These are phyloP conservation scores for Rhopalosiphum maidis DNA, from an alignment of 1,140 invertebrate genomes.

Conservation along the genomic window DNA sequence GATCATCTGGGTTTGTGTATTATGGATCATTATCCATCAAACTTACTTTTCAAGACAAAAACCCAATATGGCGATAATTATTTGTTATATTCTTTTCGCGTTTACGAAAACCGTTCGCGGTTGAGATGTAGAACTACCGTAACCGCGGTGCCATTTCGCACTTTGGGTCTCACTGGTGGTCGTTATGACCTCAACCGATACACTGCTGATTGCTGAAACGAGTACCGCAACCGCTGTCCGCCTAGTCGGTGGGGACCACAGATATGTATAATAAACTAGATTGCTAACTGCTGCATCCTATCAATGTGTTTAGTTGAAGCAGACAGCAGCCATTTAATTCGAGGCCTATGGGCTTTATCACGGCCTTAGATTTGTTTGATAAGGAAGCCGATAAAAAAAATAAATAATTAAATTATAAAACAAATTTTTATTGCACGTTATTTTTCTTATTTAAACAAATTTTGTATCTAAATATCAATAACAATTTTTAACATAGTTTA, in stretches of 20 bases:
- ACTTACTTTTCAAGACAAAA: not conserved
- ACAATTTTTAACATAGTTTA: too few species aligned
- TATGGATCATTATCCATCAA: not conserved
- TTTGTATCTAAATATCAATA: too few species aligned
- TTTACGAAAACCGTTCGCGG: not conserved
- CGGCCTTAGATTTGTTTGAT: too few species aligned
- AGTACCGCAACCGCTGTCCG: not conserved
- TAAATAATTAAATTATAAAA: too few species aligned
- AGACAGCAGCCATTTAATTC: too few species aligned
- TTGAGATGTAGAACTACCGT: not conserved
- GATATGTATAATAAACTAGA: too few species aligned
- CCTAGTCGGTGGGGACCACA: not conserved
- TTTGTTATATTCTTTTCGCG: not conserved
- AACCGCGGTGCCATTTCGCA: not conserved
- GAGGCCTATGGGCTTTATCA: too few species aligned
- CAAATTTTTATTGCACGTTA: too few species aligned
- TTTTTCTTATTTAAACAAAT: too few species aligned
- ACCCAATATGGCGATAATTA: not conserved
- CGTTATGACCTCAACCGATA: slow-evolving; percentile 5
- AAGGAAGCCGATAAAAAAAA: too few species aligned
- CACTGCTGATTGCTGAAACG: not conserved
- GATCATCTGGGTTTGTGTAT: not conserved
- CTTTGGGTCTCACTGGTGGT: not conserved
- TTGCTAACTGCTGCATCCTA: too few species aligned
- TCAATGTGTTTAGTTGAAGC: too few species aligned